These are phyloP conservation scores for Isichthys henryi DNA, from an alignment of 2,113 vertebrate genomes.

Conservation along the genomic window DNA sequence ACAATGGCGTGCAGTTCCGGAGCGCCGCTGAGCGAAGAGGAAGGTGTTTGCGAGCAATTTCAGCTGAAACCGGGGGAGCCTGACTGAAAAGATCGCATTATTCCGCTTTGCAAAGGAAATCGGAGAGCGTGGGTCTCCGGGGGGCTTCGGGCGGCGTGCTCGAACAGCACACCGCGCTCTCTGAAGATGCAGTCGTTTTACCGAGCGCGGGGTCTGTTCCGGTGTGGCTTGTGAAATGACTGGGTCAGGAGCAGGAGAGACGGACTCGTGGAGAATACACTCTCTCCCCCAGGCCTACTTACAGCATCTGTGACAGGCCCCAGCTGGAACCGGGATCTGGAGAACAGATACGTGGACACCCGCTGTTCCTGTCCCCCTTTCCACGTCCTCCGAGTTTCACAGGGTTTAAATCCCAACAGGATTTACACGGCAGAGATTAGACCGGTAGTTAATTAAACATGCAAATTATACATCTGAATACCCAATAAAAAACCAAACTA, in stretches of 20 bases:
- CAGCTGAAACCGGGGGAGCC: conserved; percentile 25
- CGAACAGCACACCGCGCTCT: conserved; percentile 5
- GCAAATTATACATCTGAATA: conserved; percentile 20
- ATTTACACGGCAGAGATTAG: conserved; percentile 16
- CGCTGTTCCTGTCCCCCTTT: background rate
- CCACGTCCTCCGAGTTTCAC: background rate
- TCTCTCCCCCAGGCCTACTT: background rate
- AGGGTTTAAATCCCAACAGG: conserved; percentile 12
- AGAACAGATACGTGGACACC: background rate
- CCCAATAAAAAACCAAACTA: background rate
- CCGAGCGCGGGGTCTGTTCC: background rate
- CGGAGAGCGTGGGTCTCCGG: conserved; percentile 38
- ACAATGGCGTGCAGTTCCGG: conserved; percentile 17
- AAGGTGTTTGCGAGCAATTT: conserved; percentile 29
- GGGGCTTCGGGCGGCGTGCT: conserved; percentile 18
- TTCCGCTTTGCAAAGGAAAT: conserved; percentile 42
- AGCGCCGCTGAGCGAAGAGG: conserved; percentile 16
- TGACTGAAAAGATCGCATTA: conserved; percentile 41
- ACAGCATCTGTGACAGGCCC: conserved; percentile 2
- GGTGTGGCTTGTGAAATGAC: background rate
- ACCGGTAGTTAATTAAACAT: conserved; percentile 18
- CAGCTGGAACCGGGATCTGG: background rate
- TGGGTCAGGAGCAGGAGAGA: background rate
- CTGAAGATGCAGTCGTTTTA: conserved; percentile 32
- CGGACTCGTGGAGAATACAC: background rate